These are phyloP conservation scores for Pseudopleuronectes americanus DNA, from an alignment of 2,797 vertebrate species.

Conservation along the genomic window DNA sequence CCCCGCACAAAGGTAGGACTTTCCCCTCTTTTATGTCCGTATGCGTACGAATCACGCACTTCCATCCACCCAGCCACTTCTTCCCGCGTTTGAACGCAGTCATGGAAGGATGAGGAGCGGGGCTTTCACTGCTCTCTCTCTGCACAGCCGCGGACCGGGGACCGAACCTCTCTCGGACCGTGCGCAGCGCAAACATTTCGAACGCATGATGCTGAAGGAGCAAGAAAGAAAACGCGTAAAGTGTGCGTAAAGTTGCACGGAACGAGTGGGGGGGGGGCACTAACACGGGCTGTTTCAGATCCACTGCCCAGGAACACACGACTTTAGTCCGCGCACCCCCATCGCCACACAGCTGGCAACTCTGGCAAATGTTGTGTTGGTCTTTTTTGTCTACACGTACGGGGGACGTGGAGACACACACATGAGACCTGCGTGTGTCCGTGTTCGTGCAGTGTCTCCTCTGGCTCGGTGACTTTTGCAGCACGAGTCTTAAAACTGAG, in stretches of 20 bases:
- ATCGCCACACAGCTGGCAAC: not conserved
- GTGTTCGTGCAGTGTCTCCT: no score
- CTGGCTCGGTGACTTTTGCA: slow-evolving; percentile 58
- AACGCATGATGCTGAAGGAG: not conserved
- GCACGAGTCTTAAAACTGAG: slow-evolving; percentile 1
- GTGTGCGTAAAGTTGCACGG: not conserved
- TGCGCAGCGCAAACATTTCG: not conserved
- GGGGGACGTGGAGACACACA: no score
- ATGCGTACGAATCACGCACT: not conserved
- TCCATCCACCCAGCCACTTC: no score
- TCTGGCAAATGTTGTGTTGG: not conserved
- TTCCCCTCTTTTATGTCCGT: not conserved
- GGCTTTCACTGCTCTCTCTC: no score
- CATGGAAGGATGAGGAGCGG: no score
- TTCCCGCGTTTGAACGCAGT: not conserved
- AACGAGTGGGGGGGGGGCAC: not conserved
- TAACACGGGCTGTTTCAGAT: no score
- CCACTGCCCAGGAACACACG: not conserved
- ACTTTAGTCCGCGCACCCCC: not conserved
- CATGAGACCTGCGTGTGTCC: no score
- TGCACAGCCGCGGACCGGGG: not conserved
- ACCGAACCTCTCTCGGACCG: not conserved
- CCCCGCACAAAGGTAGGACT: slow-evolving; percentile 89
- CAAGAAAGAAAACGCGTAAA: not conserved
- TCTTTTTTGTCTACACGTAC: not conserved